These are phyloP conservation scores for Tiliqua scincoides DNA, from an alignment of 2,113 vertebrate species.

Conservation along the genomic window DNA sequence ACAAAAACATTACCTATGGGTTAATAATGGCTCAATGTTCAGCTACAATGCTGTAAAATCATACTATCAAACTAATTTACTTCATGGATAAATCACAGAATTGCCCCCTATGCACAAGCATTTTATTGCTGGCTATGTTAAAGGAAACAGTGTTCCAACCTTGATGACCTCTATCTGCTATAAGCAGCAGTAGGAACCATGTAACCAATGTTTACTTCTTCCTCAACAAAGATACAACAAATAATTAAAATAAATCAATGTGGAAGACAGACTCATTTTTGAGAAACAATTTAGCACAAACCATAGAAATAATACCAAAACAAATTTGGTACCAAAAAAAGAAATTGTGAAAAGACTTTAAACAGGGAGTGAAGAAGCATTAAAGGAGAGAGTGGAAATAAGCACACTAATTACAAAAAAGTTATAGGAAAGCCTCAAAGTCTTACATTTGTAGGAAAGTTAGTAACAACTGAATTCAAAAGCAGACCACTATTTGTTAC, in stretches of 20 bases:
- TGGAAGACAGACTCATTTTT: conserved; percentile 42
- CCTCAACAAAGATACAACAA: conserved; percentile 14
- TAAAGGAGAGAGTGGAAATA: conserved; percentile 80
- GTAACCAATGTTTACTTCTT: not conserved
- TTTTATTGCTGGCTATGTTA: not conserved
- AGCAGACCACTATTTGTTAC: not conserved
- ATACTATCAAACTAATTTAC: conserved; percentile 40
- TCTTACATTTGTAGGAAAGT: conserved; percentile 15
- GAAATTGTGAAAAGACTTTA: conserved; percentile 39
- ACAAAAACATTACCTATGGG: conserved; percentile 72
- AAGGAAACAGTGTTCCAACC: not conserved
- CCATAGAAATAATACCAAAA: conserved; percentile 47
- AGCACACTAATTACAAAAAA: conserved; percentile 40
- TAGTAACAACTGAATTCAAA: not conserved
- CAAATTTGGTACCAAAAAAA: conserved; percentile 47
- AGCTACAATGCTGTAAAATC: conserved; percentile 20
- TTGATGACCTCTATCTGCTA: not conserved
- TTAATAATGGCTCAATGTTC: conserved; percentile 33
- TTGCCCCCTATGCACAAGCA: not conserved
- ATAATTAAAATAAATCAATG: conserved; percentile 18
- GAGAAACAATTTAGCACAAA: conserved; percentile 49
- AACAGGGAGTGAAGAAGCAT: conserved; percentile 72
- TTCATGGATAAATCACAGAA: conserved; percentile 3
- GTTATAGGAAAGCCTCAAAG: not conserved
- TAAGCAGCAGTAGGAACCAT: not conserved